Evolutionary conservation across 1,140 invertebrate species (phyloP), one percentile per base, ranked within the genome.

Genomic region (Zaprionus ghesquierei): DNA sequence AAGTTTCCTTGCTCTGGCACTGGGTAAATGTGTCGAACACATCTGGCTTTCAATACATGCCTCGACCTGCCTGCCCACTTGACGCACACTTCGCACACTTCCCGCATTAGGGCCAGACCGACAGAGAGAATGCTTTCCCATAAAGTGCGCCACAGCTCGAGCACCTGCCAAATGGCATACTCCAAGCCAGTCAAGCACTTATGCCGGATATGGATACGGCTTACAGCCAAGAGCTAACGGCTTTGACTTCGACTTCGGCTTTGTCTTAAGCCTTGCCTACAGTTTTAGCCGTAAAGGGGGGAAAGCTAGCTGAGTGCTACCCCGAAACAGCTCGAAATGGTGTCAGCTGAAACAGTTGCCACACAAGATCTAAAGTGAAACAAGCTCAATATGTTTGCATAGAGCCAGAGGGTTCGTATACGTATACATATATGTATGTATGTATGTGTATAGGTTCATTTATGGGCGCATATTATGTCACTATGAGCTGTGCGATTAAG

Each of bases 181-280:
- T 64, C 41, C 41, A n/a, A n/a, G n/a, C n/a, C n/a, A 63, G 49
- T 51, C 49, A 51, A 51, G 49, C 22, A 71, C 41, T 38, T 31
- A 27, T 44, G 70, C 77, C 77, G 77, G 71, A 79, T 79, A 80
- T 80, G 60, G 71, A 56, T 70, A 79, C 77, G 71, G 41, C 23
- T 46, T 44, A 41, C 25, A 33, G 31, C 49, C 1, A 35, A 35
- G 27, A 9, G 27, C 27, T 9, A 29, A 29, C 33, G 18, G 38
- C 41, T 44, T 44, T 44, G 4, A 38, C 22, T 74, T 49, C 44
- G 29, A 62, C 70, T 77, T 77, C 59, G 55, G 76, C 62, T 64
- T 41, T 41, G 35, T 41, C 35, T 41, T 18, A 15, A 41, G 35
- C n/a, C 35, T 15, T 1, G 33, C 1, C 35, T 15, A 13, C 25